These are phyloP conservation scores for Pelmatolapia mariae DNA, from an alignment of 2,113 vertebrate genomes.

Conservation along the genomic window DNA sequence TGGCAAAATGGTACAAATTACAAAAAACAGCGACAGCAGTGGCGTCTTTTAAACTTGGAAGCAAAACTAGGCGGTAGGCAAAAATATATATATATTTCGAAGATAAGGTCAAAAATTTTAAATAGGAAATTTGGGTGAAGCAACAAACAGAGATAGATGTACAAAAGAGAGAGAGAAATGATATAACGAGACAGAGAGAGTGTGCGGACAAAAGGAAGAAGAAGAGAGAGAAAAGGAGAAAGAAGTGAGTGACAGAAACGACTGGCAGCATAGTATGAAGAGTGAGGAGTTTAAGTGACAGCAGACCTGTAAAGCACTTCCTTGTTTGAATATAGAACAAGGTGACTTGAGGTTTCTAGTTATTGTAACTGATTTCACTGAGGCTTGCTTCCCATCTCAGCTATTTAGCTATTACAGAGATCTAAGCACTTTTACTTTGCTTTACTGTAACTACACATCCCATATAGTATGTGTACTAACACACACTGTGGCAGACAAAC, in stretches of 20 bases:
- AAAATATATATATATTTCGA: not conserved
- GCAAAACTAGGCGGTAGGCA: constrained; percentile 11
- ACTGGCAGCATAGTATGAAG: not conserved
- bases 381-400: not conserved
- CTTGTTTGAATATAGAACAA: not conserved
- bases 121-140: not conserved
- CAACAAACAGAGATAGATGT: not conserved
- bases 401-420: not conserved
- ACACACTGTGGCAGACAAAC: not conserved
- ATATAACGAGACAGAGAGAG: not conserved
- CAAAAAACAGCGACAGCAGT: not conserved
- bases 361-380: not conserved
- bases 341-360: not conserved
- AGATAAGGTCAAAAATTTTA: not conserved
- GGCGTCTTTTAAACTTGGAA: not conserved
- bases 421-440: not conserved
- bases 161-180: not conserved
- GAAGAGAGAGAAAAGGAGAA: not conserved
- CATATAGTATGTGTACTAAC: not conserved
- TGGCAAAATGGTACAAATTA: constrained; percentile 18
- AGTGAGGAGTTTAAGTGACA: not conserved
- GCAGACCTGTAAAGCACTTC: not conserved
- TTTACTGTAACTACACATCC: not conserved
- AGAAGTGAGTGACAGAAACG: not conserved
- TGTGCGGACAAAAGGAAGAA: not conserved